Percentiles rank a stretch among this genome's conserved stretches.
Evolutionary conservation across 2,797 vertebrate genomes (phyloP).

Genomic region (Nyctalus aviator): DNA sequence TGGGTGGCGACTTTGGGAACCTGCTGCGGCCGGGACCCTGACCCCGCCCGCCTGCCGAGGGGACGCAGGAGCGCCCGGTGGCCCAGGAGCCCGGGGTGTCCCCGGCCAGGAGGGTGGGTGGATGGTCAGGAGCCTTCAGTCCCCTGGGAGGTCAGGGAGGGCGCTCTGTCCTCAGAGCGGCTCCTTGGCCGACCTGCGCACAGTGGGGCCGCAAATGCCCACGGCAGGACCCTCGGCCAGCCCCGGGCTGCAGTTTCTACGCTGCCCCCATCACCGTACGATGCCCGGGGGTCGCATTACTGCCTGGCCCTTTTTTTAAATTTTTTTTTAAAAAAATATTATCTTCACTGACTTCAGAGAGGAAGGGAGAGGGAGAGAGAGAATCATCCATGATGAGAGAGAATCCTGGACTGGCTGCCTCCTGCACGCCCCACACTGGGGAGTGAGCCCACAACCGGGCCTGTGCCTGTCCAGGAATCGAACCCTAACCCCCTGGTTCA

Average conservation of each 20-base stretch:
- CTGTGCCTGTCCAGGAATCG: too few species aligned
- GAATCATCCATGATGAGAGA: too few species aligned
- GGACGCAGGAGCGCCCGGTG: accelerated
- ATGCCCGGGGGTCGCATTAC: accelerated
- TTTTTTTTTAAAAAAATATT: too few species aligned
- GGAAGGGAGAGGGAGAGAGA: too few species aligned
- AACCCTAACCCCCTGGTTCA: too few species aligned
- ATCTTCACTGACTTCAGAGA: too few species aligned
- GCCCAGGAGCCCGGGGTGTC: background rate
- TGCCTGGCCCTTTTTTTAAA: too few species aligned
- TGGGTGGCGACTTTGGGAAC: background rate
- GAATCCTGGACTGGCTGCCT: too few species aligned
- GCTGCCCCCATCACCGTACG: background rate
- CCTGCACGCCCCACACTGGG: too few species aligned
- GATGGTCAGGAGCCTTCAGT: background rate
- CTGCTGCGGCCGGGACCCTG: background rate
- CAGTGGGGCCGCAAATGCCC: accelerated
- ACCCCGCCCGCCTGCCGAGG: accelerated
- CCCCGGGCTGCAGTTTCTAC: accelerated
- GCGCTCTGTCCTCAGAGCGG: accelerated
- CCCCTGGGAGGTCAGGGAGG: background rate
- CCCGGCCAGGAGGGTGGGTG: background rate
- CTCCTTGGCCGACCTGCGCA: accelerated
- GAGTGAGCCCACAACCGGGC: too few species aligned
- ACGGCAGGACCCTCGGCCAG: accelerated